Base-by-base conservation (phyloP, 2,888 invertebrate species). In the Empis stercorea region DNA sequence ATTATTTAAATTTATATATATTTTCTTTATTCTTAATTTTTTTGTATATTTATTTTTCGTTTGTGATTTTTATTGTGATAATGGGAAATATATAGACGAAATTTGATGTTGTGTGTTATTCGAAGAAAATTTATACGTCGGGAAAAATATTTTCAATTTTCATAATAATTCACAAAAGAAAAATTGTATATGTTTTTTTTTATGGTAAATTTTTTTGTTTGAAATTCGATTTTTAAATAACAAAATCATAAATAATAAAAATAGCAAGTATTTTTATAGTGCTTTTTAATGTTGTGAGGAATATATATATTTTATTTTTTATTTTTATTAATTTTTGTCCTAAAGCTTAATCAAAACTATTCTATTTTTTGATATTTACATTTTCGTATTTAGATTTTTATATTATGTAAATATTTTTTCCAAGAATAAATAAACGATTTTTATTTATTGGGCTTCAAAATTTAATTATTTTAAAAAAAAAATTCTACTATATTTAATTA, bases 221-320 rank as follows among this genome's bases (percentile, higher is more conserved):
- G 14, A n/a, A n/a, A n/a, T n/a, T 34, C 1, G 16, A 17, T 17
- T 39, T 39, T 16, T 39, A 13, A 17, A 10, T 39, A 11, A 16
- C 11, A 39, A 11, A 10, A 39, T 20, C 16, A 16, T 16, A 11
- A 39, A 10, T 17, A 39, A 39, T 39, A 39, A 39, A 39, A 39
- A 39, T 39, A 39, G 39, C 39, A 17, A 11, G 16, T 7, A 39
- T 39, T 39, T 39, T 39, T 39, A 39, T 39, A 39, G 39, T 39
- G 39, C 39, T 39, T 39, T 39, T 39, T 39, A 16, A 10, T 16
- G 10, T 39, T 39, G 39, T 39, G 39, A 39, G 39, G 39, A 39
- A 39, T 39, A 39, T 39, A 39, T 16, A 39, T 16, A 16, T 39
- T 39, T 39, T 39, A 10, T 32, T 32, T 32, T 13, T 13, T 13